Base-by-base conservation (phyloP, 2,113 vertebrate genomes). In the Dascyllus trimaculatus region DNA sequence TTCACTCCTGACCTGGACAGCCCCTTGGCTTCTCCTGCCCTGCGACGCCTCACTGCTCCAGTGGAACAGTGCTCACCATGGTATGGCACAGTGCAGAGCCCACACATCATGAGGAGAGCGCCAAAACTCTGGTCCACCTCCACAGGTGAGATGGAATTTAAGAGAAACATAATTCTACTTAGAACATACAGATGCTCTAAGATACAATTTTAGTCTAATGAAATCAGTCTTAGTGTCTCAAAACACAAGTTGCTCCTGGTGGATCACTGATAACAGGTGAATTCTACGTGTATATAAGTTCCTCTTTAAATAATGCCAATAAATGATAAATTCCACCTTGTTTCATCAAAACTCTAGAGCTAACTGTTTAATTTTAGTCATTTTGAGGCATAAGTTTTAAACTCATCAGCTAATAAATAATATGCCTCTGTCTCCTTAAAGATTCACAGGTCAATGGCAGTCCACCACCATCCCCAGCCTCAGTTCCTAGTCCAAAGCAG, bases 81-180 rank as follows among this genome's bases (percentile, higher is more conserved):
- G 94, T 91, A 92, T 21, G 94, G 94, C 35, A 88, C 95, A 0
- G 87, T 95, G 6, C 96, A 94, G 54, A 97, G 96, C 86, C 95
- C 97, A 18, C 94, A 94, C 4, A 4, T 97, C 19, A 86, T 86
- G 70, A 96, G 96, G 87, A 96, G 96, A 86, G 95, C 82, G 1
- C 96, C 96, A 24, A 96, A 96, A 81, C 93, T 99, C 22, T 99
- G 98, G 98, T 96, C 97, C 0, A 94, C 94, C 0, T 78, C 91
- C 78, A 93, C 96, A 85, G 96, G 97, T 98, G 80, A 90, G 85
- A 19, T 25, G 15, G 26, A 29, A 38, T 25, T 7, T 29, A 14
- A 56, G 9, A 8, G 15, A 15, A 43, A 13, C 3, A 4, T n/a
- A 11, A 2, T 53, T 40, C 45, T 17, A 18, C 10, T 65, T 13